Conservation (phyloP, 2,113 vertebrate genomes). For the Origma solitaria region DNA sequence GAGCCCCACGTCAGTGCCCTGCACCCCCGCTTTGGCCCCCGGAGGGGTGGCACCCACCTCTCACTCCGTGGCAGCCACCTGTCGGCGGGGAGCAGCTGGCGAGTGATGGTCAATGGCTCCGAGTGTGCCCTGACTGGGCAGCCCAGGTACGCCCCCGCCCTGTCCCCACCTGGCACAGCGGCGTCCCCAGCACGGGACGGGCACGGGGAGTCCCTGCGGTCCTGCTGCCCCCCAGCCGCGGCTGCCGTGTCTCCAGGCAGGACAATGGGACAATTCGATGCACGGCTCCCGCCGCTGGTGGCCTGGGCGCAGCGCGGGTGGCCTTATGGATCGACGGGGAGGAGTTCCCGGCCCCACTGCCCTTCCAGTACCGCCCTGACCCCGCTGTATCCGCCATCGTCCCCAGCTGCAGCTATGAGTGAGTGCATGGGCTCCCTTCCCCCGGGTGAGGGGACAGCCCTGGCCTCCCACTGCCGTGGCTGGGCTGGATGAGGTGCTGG, state of each 20-base stretch:
- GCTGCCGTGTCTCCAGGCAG: slow-evolving; percentile 16
- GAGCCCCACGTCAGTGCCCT: slow-evolving; percentile 79
- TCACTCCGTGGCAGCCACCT: slow-evolving; percentile 80
- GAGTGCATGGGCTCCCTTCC: neutral
- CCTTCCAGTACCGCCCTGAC: slow-evolving; percentile 84
- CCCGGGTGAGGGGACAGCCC: neutral
- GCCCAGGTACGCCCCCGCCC: neutral
- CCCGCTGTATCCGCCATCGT: slow-evolving; percentile 73
- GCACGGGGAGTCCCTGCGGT: rapidly evolving
- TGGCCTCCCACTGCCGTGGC: neutral
- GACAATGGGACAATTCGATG: slow-evolving; percentile 36
- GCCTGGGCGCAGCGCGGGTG: slow-evolving; percentile 13
- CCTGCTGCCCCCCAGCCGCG: rapidly evolving
- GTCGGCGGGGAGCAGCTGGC: slow-evolving; percentile 76
- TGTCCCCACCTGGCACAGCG: rapidly evolving
- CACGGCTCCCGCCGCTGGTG: neutral
- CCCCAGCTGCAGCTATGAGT: slow-evolving; percentile 84
- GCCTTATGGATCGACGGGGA: slow-evolving; percentile 82
- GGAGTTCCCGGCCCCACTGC: slow-evolving; percentile 71
- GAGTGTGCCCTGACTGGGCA: slow-evolving; percentile 57
- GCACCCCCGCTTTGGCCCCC: slow-evolving; percentile 85
- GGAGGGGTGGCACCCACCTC: slow-evolving; percentile 82
- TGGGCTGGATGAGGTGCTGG: neutral
- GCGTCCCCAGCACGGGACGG: rapidly evolving
- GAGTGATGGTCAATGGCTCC: slow-evolving; percentile 79